These are phyloP conservation scores for Epizoanthus rinbou DNA, from an alignment of 92 coral and sea anemone genomes.

Conservation along the genomic window DNA sequence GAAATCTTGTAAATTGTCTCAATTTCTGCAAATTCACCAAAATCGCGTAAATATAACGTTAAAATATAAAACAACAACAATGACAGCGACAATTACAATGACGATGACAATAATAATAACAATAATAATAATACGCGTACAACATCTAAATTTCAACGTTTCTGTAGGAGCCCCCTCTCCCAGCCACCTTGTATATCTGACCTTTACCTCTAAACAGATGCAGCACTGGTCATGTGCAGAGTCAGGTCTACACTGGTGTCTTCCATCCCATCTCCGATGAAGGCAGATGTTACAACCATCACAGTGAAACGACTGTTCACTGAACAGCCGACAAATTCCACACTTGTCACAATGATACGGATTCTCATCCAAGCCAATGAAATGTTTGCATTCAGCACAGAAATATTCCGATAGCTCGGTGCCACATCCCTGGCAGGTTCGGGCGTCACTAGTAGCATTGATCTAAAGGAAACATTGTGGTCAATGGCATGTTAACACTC, in stretches of 20 bases:
- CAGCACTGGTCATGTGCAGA: conserved; percentile 94
- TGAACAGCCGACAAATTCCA: conserved; percentile 83
- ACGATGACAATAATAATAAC: too few relatives aligned
- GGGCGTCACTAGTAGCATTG: conserved; percentile 48
- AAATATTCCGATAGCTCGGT: conserved; percentile 74
- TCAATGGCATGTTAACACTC: too few relatives aligned
- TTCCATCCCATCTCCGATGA: conserved; percentile 63
- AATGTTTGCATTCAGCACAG: conserved; percentile 82
- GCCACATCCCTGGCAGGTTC: conserved; percentile 59
- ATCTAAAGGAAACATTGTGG: conserved; percentile 40
- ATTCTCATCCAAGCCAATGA: conserved; percentile 67
- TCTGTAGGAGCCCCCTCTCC: too few relatives aligned
- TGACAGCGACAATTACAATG: too few relatives aligned
- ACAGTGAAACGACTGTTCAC: conserved; percentile 88
- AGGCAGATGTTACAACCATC: conserved; percentile 84
- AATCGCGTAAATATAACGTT: too few relatives aligned
- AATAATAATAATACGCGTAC: too few relatives aligned
- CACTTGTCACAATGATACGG: conserved; percentile 89
- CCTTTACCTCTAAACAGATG: conserved; percentile 79
- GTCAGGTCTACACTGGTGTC: conserved; percentile 82
- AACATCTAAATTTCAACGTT: too few relatives aligned
- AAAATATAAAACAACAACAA: too few relatives aligned
- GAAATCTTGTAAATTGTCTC: too few relatives aligned
- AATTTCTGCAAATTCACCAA: too few relatives aligned
- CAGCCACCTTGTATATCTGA: too few relatives aligned